phyloP scores from a whole-genome alignment of 2,888 invertebrate genomes.

The Deilephila elpenor region DNA sequence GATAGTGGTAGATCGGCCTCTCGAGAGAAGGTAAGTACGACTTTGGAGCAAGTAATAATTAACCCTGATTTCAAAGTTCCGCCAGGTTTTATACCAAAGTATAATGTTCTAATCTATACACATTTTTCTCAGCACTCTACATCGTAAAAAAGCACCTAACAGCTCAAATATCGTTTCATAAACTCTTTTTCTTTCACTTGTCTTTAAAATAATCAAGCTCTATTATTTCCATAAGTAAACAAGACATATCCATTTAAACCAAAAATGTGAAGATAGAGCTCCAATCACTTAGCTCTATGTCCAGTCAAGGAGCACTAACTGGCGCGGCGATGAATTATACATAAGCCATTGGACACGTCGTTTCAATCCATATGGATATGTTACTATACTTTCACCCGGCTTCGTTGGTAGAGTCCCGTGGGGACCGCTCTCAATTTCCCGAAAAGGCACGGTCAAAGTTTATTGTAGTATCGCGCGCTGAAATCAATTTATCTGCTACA shows the following conservation, averaged over 20 bases:
- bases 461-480: background rate
- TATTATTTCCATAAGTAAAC: slow-evolving; percentile 5
- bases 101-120: too few relatives aligned
- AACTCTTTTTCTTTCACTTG: background rate
- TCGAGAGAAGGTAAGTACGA: too few relatives aligned
- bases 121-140: background rate
- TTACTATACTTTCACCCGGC: background rate
- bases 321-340: slow-evolving; percentile 23
- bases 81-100: too few relatives aligned
- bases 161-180: background rate
- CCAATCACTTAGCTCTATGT: slow-evolving; percentile 28
- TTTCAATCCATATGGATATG: slow-evolving; percentile 7
- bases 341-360: slow-evolving; percentile 23
- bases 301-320: slow-evolving; percentile 22
- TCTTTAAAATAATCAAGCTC: background rate
- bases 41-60: too few relatives aligned
- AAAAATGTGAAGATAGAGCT: slow-evolving; percentile 8
- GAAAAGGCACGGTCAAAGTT: slow-evolving; percentile 14
- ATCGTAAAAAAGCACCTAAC: background rate
- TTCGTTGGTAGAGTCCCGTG: background rate
- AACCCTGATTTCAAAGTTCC: too few relatives aligned
- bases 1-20: too few relatives aligned
- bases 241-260: background rate
- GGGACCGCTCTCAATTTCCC: slow-evolving; percentile 8
- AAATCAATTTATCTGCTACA: slow-evolving; percentile 12